Conservation (phyloP, 2,888 invertebrate species). For the Taphrorychus bicolor region DNA sequence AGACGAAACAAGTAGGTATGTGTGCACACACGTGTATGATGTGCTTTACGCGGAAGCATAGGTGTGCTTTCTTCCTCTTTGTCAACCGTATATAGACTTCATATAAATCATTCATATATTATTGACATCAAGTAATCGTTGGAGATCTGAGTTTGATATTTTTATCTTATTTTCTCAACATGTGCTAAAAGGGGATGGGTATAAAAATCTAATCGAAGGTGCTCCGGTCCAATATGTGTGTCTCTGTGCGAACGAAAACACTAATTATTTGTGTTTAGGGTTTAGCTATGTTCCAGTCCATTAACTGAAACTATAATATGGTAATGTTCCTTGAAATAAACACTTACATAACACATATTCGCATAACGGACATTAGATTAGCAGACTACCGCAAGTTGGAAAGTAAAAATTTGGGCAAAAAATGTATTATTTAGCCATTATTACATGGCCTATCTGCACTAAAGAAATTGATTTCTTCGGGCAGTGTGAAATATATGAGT, state of each 20-base stretch:
- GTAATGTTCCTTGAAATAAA: background rate
- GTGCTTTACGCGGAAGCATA: background rate
- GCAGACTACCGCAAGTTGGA: background rate
- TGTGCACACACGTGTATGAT: background rate
- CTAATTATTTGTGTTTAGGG: background rate
- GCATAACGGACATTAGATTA: background rate
- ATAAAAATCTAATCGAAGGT: too few relatives aligned
- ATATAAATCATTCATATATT: too few relatives aligned
- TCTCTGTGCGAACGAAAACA: too few relatives aligned
- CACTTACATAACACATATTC: background rate
- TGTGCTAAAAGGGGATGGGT: too few relatives aligned
- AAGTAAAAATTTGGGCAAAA: background rate
- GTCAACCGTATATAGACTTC: background rate
- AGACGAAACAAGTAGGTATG: too few relatives aligned
- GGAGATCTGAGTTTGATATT: too few relatives aligned
- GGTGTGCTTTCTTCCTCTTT: background rate
- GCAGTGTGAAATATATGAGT: background rate
- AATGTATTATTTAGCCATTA: background rate
- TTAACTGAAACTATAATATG: slow-evolving; percentile 14
- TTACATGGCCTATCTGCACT: background rate
- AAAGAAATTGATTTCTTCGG: background rate
- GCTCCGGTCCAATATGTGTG: too few relatives aligned
- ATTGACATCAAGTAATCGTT: too few relatives aligned
- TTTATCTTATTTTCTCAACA: too few relatives aligned
- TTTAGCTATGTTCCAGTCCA: slow-evolving; percentile 19